phyloP scores from a whole-genome alignment of 1,140 invertebrate species.

The Pectinophora gossypiella region DNA sequence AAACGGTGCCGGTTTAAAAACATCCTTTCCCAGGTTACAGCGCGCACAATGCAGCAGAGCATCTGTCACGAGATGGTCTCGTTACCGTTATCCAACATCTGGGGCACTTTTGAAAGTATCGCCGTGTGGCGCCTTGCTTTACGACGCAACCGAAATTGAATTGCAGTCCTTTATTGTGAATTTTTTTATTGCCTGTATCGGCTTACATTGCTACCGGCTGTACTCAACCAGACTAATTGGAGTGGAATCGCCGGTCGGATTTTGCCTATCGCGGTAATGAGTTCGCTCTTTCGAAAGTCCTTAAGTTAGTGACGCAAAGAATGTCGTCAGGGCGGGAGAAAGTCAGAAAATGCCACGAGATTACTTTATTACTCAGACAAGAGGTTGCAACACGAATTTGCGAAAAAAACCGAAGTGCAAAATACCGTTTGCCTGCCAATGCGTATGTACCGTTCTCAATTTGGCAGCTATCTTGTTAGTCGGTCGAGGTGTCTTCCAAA shows the following conservation, averaged over 20 bases:
- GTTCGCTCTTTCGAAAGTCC: not conserved
- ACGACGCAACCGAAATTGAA: constrained; percentile 42
- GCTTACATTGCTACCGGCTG: constrained; percentile 9
- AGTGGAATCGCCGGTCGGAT: constrained; percentile 1
- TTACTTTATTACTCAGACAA: not conserved
- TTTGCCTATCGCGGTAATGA: not conserved
- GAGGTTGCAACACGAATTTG: not conserved
- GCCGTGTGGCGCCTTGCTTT: constrained; percentile 20
- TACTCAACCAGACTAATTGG: constrained; percentile 2
- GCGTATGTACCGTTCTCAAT: not conserved
- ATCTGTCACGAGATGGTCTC: constrained; percentile 47
- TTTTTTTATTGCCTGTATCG: constrained; percentile 19
- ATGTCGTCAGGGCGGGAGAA: not conserved
- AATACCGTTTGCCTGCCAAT: not conserved
- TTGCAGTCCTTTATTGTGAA: constrained; percentile 48
- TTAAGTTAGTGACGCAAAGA: not conserved
- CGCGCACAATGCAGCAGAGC: constrained; percentile 22
- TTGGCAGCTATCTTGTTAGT: not conserved
- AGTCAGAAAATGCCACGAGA: not conserved
- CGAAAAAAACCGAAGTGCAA: not conserved
- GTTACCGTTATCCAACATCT: constrained; percentile 67
- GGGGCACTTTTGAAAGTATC: constrained; percentile 70
- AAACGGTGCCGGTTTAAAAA: not conserved
- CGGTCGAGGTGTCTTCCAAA: not conserved
- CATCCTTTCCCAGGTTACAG: constrained; percentile 1